Evolutionary conservation across 2,113 vertebrate species (phyloP), one percentile per base, ranked within the genome.

Genomic region (Poecile atricapillus): DNA sequence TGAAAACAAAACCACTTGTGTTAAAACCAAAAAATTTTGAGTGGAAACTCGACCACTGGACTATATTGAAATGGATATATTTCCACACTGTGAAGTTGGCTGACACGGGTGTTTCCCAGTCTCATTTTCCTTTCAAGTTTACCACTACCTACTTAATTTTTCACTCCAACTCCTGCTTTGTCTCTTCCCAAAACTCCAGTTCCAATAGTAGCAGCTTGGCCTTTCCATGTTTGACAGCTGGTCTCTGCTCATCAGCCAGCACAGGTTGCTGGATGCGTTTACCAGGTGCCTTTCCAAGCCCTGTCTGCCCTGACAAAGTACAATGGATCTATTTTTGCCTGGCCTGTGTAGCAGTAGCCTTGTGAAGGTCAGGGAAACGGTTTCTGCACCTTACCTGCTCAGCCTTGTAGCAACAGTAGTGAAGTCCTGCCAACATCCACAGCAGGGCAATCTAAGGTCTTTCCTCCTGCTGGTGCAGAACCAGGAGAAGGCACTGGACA

Each of bases 151-250:
- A 25, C 50, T 74, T 69, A 8, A 25, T 56, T 74, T 85, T 78
- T 64, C 46, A 31, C 25, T 74, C 56, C 0, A 2, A 0, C 6
- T 82, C 13, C 25, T 58, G 56, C 58, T 62, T 56, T 93, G 27
- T 33, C 24, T 23, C 24, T 62, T 70, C 20, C 46, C 70, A 9
- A 37, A 69, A 13, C 13, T 55, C 35, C 37, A 21, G 1, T 18
- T 74, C 41, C 0, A 0, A 7, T 0, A 2, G 33, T 13, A 70
- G 56, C 33, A n/a, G 7, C 56, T 71, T 52, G n/a, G 56, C 46
- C 16, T 47, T 37, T 56, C 27, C 0, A 0, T 15, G 37, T 27
- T 31, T 53, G 62, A 16, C 53, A 73, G 64, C 43, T 3, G 8
- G 22, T 22, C 20, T 53, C n/a, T 5, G 18, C 25, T 31, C 23